Evolutionary conservation across 1,140 invertebrate genomes (phyloP), one percentile per base, ranked within the genome.

Genomic region (Pantala flavescens): DNA sequence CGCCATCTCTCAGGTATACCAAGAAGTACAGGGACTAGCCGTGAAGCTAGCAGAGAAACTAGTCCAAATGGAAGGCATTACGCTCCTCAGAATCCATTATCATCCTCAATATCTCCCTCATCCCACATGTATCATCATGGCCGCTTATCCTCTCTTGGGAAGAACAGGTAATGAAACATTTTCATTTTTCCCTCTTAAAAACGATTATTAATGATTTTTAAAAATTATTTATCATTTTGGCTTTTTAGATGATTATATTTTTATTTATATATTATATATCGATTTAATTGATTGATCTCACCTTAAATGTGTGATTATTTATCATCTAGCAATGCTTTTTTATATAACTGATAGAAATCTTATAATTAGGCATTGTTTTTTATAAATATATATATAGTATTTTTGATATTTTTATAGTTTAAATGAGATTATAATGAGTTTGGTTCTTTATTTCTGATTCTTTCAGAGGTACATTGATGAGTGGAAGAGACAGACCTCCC

Each of bases 21-120:
- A 2, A 82, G 91, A 9, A 85, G 84, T 76, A 84, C 84, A 55
- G 83, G 83, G 7, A 80, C 84, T 9, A 86, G 85, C 36, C 79
- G 93, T 73, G 93, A 91, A 78, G 88, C 91, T 19, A 88, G 86
- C 75, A 81, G 88, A 70, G 88, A 91, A 78, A 86, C 87, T 3
- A 91, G 90, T 84, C 90, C 90, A 0, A 87, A 63, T 63, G 49
- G 49, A 12, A 63, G 49, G 49, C 49, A 63, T 63, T 63, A 63
- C 12, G 49, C 49, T 7, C 49, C 49, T 63, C 49, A 63, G n/a
- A 63, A 16, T 19, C n/a, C 49, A 19, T 21, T 63, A 63, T 63
- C 49, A 5, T 63, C 49, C 49, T 63, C 49, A 63, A 21, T 63
- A 19, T 63, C 49, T 7, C 49, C 49, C 49, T 63, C 49, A 19